Base-by-base conservation (phyloP, 2,113 vertebrate genomes). In the Herpetotheres cachinnans region DNA sequence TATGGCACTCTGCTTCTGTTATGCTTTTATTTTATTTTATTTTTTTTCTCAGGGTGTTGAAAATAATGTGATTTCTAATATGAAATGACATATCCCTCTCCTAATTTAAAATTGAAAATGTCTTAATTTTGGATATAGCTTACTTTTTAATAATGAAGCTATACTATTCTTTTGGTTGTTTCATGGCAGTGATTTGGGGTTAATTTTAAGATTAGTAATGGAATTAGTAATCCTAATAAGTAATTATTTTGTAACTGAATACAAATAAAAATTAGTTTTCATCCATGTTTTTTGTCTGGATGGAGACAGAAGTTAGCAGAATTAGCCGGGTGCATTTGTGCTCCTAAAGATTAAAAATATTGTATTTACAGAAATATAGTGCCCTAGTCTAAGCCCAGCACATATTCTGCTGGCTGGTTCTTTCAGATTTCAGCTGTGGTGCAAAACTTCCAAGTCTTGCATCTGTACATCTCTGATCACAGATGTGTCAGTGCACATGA, bases 401-500 rank as follows among this genome's bases (percentile, higher is more conserved):
- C 24, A 2, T 9, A 3, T 27, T 94, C 29, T 67, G 27, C 38
- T 67, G 80, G 8, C 5, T 24, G 18, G 14, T 38, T 77, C 34
- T 47, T 82, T 52, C 44, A 14, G 24, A 21, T 46, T 87, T 56
- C 66, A 66, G 0, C 22, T 52, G 29, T 8, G 5, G 44, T 36
- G 44, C 56, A n/a, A 69, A 58, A 30, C 29, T 25, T 70, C 15
- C 8, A 46, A 6, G 0, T n/a, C 42, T 59, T 52, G 12, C 15
- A 36, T 52, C 34, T 19, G 24, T 52, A 24, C 22, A 0, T 59
- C 47, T 44, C 50, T 89, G 38, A 16, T 14, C 54, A 32, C 2
- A 4, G 14, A 1, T 34, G 17, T 74, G 36, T 20, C 11, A 2
- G 17, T 42, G 36, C 36, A 10, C 2, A 2, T 11, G 52, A 14